Evolutionary conservation across 2,888 invertebrate genomes (phyloP), one percentile per base, ranked within the genome.

Genomic region (Eueremaeus valkanovi): DNA sequence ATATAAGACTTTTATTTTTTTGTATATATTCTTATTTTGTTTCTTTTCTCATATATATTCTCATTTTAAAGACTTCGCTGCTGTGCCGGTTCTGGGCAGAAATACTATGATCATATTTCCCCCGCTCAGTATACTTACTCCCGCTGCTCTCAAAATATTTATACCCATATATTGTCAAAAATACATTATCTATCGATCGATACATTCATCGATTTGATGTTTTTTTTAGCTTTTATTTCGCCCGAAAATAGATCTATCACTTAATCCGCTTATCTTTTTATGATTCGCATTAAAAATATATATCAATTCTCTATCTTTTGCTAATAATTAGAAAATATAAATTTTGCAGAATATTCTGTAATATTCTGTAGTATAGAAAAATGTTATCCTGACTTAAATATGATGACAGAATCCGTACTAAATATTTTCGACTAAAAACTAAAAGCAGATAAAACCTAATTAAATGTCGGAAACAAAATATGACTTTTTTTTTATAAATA

Each of bases 31-130:
- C 27, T 58, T 58, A 24, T 55, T 55, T 18, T 24, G 27, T 24
- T 55, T 3, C n/a, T 49, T 49, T 49, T n/a, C 6, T n/a, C 2
- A 18, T 2, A 49, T 49, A 21, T 49, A 49, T n/a, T 49, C 21
- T 49, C n/a, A 49, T 49, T 49, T 49, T 49, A 21, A 58, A 55
- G 18, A 1, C 29, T 13, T 70, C 70, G 45, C 70, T 70, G 70
- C 45, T 70, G 40, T 70, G 70, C 42, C 45, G 45, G 36, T 70
- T 42, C 70, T 70, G 70, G 70, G 45, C 70, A 70, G 70, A 70
- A 70, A 70, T 45, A 45, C 45, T 66, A 36, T 36, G 27, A 24
- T 31, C 63, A 33, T n/a, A 27, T 24, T 1, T 18, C 36, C 11
- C 3, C 9, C 33, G 11, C 31, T 66, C n/a, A n/a, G n/a, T n/a